Conservation (phyloP, 2,113 vertebrate genomes). For the Pygoscelis antarcticus region DNA sequence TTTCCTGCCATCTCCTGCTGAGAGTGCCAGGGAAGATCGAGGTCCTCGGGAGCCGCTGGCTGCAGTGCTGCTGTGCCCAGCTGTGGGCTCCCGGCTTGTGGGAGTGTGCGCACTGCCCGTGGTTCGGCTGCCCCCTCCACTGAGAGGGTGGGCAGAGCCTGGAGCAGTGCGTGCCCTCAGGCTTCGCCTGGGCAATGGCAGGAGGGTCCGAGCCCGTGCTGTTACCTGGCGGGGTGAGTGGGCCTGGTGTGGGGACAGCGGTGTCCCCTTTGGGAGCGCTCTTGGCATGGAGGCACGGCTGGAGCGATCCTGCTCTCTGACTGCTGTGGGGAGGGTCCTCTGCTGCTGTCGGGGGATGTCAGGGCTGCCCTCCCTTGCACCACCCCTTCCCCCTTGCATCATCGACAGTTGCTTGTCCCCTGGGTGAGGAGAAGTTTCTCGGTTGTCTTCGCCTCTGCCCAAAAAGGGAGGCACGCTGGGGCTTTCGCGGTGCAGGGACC, state of each 20-base stretch:
- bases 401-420: background rate
- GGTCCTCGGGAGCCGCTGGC: accelerated
- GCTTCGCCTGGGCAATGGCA: background rate
- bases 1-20: background rate
- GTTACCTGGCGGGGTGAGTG: accelerated
- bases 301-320: background rate
- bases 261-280: background rate
- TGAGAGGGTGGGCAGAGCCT: background rate
- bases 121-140: no score
- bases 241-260: accelerated
- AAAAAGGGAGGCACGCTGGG: background rate
- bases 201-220: background rate
- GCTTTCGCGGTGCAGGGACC: accelerated
- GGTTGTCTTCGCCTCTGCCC: background rate
- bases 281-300: background rate
- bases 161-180: background rate
- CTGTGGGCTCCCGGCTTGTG: background rate
- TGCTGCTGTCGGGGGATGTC: background rate
- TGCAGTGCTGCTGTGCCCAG: background rate
- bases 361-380: background rate
- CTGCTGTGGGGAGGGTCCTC: background rate
- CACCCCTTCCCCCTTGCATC: background rate
- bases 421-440: background rate
- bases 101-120: background rate
- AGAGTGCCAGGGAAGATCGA: background rate